Conservation (phyloP, 2,797 vertebrate genomes). For the Podargus strigoides region DNA sequence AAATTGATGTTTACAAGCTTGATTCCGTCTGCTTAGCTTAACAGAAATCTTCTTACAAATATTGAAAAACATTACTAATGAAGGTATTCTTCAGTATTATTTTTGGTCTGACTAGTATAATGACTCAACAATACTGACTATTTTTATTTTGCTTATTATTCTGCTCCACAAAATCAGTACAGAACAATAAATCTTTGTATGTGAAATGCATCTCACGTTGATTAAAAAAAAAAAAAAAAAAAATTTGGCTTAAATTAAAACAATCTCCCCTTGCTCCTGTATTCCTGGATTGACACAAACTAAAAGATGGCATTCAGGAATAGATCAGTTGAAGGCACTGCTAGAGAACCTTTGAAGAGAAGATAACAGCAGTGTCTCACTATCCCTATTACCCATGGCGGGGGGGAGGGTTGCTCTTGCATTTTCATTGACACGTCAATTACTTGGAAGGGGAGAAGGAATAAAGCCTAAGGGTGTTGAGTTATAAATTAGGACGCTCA, state of each 20-base stretch:
- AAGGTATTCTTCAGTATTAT: neutral
- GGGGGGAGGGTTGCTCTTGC: neutral
- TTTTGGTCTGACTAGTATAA: neutral
- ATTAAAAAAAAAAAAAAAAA: neutral
- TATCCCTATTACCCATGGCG: neutral
- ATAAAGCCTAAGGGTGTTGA: slow-evolving; percentile 4
- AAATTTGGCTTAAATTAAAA: neutral
- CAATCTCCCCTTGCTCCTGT: neutral
- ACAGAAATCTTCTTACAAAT: neutral
- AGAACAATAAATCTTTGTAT: neutral
- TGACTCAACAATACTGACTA: neutral
- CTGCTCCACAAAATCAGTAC: neutral
- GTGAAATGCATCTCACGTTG: neutral
- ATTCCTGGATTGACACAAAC: neutral
- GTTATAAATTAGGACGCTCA: slow-evolving; percentile 53
- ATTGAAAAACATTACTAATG: neutral
- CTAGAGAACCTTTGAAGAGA: neutral
- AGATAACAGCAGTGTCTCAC: neutral
- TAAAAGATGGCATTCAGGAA: neutral
- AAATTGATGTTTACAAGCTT: neutral
- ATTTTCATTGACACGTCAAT: slow-evolving; percentile 14
- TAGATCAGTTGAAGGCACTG: neutral
- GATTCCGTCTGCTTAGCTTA: neutral
- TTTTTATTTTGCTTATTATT: neutral
- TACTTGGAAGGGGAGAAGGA: slow-evolving; percentile 32